These are phyloP conservation scores for Eueides isabella DNA, from an alignment of 1,140 invertebrate species.

Conservation along the genomic window DNA sequence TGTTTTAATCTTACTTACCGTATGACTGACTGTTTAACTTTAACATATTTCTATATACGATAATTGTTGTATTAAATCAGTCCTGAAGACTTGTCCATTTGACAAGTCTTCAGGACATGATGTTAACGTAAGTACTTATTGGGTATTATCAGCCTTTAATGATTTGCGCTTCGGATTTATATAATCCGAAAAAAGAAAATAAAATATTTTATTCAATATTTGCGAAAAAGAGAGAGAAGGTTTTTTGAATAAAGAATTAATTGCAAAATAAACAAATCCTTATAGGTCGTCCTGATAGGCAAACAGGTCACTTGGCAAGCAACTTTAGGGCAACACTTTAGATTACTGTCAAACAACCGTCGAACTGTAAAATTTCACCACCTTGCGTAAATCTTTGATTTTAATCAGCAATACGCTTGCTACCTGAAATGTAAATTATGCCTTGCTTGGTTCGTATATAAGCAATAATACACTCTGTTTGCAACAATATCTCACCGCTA, in stretches of 20 bases:
- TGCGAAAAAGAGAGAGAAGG: not conserved
- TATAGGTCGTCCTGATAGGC: not conserved
- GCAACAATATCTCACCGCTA: constrained; percentile 13
- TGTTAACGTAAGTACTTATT: too few relatives aligned
- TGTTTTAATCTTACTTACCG: too few relatives aligned
- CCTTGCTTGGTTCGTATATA: constrained; percentile 33
- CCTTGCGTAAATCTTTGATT: constrained; percentile 59
- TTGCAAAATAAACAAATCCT: not conserved
- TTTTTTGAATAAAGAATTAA: not conserved
- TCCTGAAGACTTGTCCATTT: too few relatives aligned
- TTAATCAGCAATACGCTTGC: constrained; percentile 50
- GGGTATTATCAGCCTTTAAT: too few relatives aligned
- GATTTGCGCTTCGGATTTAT: too few relatives aligned
- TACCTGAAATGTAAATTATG: constrained; percentile 51
- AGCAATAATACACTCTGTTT: constrained; percentile 43
- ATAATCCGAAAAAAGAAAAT: too few relatives aligned
- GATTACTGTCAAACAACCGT: constrained; percentile 39
- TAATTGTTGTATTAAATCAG: too few relatives aligned
- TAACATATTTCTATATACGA: too few relatives aligned
- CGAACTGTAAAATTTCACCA: constrained; percentile 49
- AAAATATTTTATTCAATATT: not conserved
- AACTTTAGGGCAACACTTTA: constrained; percentile 66
- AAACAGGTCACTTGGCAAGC: constrained; percentile 60
- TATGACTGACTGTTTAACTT: too few relatives aligned
- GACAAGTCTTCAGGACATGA: too few relatives aligned